Percentiles rank a stretch among this genome's conserved stretches.
These are phyloP conservation scores for Acanthosepion esculentum DNA, from an alignment of 2,888 invertebrate genomes.

Conservation along the genomic window DNA sequence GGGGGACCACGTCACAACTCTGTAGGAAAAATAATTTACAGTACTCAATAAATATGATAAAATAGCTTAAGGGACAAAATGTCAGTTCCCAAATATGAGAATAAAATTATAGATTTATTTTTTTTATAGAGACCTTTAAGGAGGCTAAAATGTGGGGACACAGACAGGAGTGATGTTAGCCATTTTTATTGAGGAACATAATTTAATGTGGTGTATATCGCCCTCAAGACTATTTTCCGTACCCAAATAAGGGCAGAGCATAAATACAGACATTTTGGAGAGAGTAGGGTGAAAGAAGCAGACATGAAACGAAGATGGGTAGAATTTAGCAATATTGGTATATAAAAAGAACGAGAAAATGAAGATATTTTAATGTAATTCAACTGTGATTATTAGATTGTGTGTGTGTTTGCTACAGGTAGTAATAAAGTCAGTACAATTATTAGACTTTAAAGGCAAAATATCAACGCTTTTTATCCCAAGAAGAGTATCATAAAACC, in stretches of 20 bases:
- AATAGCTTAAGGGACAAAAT: neutral
- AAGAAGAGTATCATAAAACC: too few relatives aligned
- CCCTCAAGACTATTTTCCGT: neutral
- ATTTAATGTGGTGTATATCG: neutral
- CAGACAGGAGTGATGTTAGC: conserved; percentile 1
- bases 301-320: neutral
- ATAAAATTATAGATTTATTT: too few relatives aligned
- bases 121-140: neutral
- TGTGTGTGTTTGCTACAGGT: neutral
- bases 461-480: too few relatives aligned
- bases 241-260: conserved; percentile 33
- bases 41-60: neutral
- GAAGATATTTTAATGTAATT: neutral
- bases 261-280: conserved; percentile 5
- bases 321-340: neutral
- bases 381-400: neutral
- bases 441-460: too few relatives aligned
- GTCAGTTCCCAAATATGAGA: too few relatives aligned
- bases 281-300: neutral
- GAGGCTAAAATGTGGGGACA: neutral
- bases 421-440: neutral
- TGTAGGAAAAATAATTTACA: neutral
- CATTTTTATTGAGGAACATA: neutral
- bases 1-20: neutral
- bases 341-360: neutral